These are phyloP conservation scores for Fopius arisanus DNA, from an alignment of 1,140 invertebrate genomes.

Conservation along the genomic window DNA sequence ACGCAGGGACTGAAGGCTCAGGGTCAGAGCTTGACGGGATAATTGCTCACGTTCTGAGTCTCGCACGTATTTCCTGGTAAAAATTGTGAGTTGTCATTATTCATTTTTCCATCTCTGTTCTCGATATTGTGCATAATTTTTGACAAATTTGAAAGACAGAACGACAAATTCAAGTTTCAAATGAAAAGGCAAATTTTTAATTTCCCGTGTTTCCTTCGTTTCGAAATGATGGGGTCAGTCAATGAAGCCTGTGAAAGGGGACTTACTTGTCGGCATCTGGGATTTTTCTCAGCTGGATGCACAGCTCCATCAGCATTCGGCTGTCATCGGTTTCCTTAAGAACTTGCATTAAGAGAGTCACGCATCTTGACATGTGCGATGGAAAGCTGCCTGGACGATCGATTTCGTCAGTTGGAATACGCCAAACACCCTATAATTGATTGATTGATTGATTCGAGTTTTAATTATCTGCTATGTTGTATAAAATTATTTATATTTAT, in stretches of 20 bases:
- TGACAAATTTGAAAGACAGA: no score
- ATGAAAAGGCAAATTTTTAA: no score
- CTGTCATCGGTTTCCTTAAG: slow-evolving; percentile 81
- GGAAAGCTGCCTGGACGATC: slow-evolving; percentile 91
- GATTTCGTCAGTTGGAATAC: slow-evolving; percentile 88
- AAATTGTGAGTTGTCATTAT: no score
- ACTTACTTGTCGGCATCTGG: slow-evolving; percentile 84
- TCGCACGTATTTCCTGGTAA: slow-evolving; percentile 77
- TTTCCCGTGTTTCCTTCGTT: no score
- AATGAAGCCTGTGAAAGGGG: slow-evolving; percentile 1
- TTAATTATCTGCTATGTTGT: not conserved
- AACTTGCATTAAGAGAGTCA: slow-evolving; percentile 82
- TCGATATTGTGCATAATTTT: no score
- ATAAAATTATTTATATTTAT: not conserved
- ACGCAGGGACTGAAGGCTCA: slow-evolving; percentile 72
- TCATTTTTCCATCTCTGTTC: no score
- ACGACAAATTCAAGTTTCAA: no score
- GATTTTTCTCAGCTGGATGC: slow-evolving; percentile 77
- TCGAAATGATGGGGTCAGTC: no score
- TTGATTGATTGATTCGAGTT: not conserved
- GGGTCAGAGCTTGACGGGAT: slow-evolving; percentile 75
- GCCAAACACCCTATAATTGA: slow-evolving; percentile 80
- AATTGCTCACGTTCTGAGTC: slow-evolving; percentile 81
- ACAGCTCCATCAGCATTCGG: slow-evolving; percentile 81
- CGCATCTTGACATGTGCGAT: slow-evolving; percentile 87